Percentiles rank a stretch among this genome's conserved stretches.
Conservation (phyloP, 2,797 vertebrate genomes). For the Linurgus olivaceus region DNA sequence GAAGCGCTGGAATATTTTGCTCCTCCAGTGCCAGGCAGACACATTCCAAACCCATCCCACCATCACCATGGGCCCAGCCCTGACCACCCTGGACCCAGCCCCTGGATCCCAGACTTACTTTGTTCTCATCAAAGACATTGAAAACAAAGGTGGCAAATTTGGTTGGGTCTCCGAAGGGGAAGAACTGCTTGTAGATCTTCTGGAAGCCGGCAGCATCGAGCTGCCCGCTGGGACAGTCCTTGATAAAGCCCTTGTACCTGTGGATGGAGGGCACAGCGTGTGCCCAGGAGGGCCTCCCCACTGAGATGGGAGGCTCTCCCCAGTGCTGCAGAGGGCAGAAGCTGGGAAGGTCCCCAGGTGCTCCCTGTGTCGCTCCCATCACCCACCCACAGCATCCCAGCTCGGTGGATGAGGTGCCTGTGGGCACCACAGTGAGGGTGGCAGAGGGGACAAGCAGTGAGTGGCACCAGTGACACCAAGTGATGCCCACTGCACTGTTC, state of each 20-base stretch:
- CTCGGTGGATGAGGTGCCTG: neutral
- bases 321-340: neutral
- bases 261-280: neutral
- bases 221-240: slow-evolving; percentile 98
- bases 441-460: fast-evolving
- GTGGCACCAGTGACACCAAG: neutral
- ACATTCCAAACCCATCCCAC: neutral
- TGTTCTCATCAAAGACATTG: slow-evolving; percentile 98
- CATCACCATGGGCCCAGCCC: fast-evolving
- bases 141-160: slow-evolving; percentile 99
- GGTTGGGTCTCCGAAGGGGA: slow-evolving; percentile 96
- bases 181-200: slow-evolving; percentile 99
- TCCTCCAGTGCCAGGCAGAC: neutral
- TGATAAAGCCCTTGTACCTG: slow-evolving; percentile 99
- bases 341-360: neutral
- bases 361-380: neutral
- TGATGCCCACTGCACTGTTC: neutral
- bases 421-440: fast-evolving
- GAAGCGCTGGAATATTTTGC: neutral
- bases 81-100: fast-evolving
- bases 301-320: neutral
- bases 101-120: slow-evolving; percentile 74
- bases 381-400: neutral
- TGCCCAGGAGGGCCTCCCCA: neutral
- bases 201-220: slow-evolving; percentile 94